Base-by-base conservation (phyloP, 1,140 invertebrate genomes). In the Bombus terrestris region DNA sequence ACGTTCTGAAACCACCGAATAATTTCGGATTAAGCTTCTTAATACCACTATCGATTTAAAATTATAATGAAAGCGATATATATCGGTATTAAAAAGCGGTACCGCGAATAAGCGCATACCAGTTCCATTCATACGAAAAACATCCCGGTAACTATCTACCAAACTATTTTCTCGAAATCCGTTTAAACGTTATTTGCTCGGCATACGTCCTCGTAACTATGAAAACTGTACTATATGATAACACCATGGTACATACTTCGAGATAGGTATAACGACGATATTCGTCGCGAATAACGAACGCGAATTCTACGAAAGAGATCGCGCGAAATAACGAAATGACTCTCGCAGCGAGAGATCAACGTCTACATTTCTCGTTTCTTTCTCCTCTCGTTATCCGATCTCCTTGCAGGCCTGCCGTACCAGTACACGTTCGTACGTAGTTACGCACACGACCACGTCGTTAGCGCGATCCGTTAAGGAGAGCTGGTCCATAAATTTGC, bases 401-500 rank as follows among this genome's bases (percentile, higher is more conserved):
- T 57, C 53, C 18, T 57, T n/a, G 75, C 59, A 62, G 28, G 47
- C 1, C 41, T 53, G 73, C 73, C 69, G 64, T 53, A 5, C 59
- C 3, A 13, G 3, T 59, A 77, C 85, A 81, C 77, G 85, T 73
- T 69, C 85, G 64, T 68, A 68, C 73, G 69, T 57, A 64, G 53
- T 32, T 90, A 90, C 79, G 86, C 89, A 83, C 76, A 88, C 88
- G 86, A 86, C 86, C 88, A 90, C 89, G 86, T 90, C 89, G 89
- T 90, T 90, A 90, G 76, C 83, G 88, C 88, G 88, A 90, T 90
- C 88, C 86, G 83, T 79, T 88, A 86, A 86, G 86, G 88, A 83
- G 89, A 83, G 89, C 89, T 88, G 88, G 86, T 90, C 86, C 88
- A 89, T 92, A 93, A 93, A 93, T 93, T 93, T 92, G 91, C 91